Base-by-base conservation (phyloP, 1,140 invertebrate species). In the Lordiphosa mommai region DNA sequence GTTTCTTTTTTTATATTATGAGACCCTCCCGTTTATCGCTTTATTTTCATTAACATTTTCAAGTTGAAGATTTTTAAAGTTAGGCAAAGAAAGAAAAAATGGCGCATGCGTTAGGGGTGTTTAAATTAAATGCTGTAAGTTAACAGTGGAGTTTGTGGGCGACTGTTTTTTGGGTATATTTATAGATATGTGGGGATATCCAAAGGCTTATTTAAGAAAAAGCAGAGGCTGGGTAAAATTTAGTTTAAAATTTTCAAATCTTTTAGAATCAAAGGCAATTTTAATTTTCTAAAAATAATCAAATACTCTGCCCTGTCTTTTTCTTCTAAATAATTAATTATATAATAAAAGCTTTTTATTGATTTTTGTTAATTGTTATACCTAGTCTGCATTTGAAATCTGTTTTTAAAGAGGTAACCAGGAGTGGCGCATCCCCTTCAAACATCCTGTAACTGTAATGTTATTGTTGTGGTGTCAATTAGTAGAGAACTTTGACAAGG, bases 31-130 rank as follows among this genome's bases (percentile, higher is more conserved):
- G 56, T 64, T 76, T 76, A 77, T 57, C 47, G 43, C 59, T 68
- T 58, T 63, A 73, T 73, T 74, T 74, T 84, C 72, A 82, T 84
- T 82, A 82, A 77, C 76, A 84, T 84, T 71, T 53, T 66, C 52
- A 72, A 76, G 67, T 76, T 72, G 48, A 47, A 56, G 36, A 37
- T 60, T 80, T 56, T 80, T 76, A 60, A 80, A 63, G 71, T 58
- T 58, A 40, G 9, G 7, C 13, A 20, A 51, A 16, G 41, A 13
- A 56, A 40, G 36, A 16, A 13, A 52, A 43, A 17, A 16, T 29
- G 55, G 63, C 76, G 76, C 71, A 76, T 67, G 76, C 76, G 76
- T 55, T 27, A 38, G 48, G 58, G 53, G 14, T n/a, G 1, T 7
- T 8, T 9, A 2, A 14, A 52, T 6, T 32, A 17, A n/a, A n/a